Base-by-base conservation (phyloP, 2,797 vertebrate species). In the Heterohyrax brucei region DNA sequence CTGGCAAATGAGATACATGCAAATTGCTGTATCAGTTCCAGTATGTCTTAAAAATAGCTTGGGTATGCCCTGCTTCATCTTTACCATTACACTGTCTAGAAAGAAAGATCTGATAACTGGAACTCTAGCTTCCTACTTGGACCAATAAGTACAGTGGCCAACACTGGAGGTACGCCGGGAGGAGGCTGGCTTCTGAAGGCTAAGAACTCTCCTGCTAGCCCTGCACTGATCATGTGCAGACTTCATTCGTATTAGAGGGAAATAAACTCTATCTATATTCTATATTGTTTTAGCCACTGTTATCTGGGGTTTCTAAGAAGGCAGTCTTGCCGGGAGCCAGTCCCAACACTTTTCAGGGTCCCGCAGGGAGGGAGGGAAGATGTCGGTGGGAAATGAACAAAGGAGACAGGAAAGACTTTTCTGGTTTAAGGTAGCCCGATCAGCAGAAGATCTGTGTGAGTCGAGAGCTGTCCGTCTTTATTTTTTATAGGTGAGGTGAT, bases 281-380 rank as follows among this genome's bases (percentile, higher is more conserved):
- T 30, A 28, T 14, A 79, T 66, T 64, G 19, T n/a, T 76, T 26
- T 79, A 46, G 75, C 19, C 46, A 24, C 50, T 46, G 5, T 93
- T 77, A 44, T 61, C 95, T 61, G 73, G 33, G 24, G 30, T 59
- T 91, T 87, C 46, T 50, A 75, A 80, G 93, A 83, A 59, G 26
- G 68, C 0, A 39, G 39, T 39, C 39, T 39, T 39, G 39, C 39
- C 39, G 39, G 39, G 39, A 39, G 39, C 39, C 39, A 39, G 39
- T 39, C 39, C 39, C 39, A 39, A 39, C 39, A 39, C 39, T 39
- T 39, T 39, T 39, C 39, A 39, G 39, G 39, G 39, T 39, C 39
- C 39, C 39, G 39, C 39, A 39, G 39, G 39, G 3, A 39, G 39
- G 39, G 39, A 39, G 39, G 39, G 39, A 39, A 39, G 39, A 39